Conservation (phyloP, 2,113 vertebrate genomes). For the Ctenodactylus gundi region DNA sequence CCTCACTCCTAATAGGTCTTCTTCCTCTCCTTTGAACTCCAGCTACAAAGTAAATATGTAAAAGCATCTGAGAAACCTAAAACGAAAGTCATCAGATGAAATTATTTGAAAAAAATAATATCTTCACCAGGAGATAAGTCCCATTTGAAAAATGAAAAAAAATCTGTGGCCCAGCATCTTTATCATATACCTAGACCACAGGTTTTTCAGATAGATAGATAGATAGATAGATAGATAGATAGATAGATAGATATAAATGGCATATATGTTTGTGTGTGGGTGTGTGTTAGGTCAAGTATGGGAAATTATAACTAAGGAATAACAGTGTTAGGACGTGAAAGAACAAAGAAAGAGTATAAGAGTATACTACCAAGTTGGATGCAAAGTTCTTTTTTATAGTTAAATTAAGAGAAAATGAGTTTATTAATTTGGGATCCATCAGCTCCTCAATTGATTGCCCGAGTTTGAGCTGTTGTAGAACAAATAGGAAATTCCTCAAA, state of each 20-base stretch:
- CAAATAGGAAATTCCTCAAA: background rate
- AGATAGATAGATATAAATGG: no score
- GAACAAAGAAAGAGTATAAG: background rate
- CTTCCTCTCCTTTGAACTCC: background rate
- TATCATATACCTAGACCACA: no score
- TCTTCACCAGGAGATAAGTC: background rate
- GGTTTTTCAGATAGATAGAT: no score
- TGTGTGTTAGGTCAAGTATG: background rate
- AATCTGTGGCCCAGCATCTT: background rate
- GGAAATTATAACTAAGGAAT: background rate
- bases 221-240: no score
- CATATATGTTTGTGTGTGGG: no score
- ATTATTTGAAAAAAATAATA: background rate
- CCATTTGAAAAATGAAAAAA: background rate
- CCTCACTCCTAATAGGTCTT: no score
- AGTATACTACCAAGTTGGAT: background rate
- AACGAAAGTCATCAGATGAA: background rate
- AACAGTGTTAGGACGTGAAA: background rate
- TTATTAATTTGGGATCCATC: rapidly evolving
- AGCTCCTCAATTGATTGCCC: background rate
- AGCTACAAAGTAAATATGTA: background rate
- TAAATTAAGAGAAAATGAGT: background rate
- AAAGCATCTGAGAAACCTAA: background rate
- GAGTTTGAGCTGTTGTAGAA: background rate
- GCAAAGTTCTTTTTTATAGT: background rate